A percentile compares a stretch with the other conserved stretches of the same genome.
Conservation (phyloP, 2,113 vertebrate genomes). For the Corythornis vintsioides region DNA sequence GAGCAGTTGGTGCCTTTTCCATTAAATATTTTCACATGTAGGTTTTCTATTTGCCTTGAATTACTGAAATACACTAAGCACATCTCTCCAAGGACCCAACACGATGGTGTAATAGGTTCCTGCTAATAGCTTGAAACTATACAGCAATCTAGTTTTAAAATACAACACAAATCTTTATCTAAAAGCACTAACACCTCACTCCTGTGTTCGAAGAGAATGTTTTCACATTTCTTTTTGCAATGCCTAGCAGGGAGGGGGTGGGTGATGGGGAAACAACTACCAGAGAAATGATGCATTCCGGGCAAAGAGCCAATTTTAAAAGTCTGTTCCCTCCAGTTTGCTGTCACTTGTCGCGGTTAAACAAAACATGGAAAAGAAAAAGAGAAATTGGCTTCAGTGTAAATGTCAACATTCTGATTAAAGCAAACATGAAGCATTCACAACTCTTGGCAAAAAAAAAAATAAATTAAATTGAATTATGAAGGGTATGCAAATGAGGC, state of each 20-base stretch:
- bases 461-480: constrained; percentile 81
- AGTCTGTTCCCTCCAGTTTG: constrained; percentile 83
- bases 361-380: constrained; percentile 83
- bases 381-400: constrained; percentile 84
- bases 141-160: constrained; percentile 84
- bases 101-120: constrained; percentile 73
- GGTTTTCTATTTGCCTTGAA: constrained; percentile 82
- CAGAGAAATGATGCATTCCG: constrained; percentile 81
- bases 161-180: constrained; percentile 85
- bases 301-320: constrained; percentile 84
- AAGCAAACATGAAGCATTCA: constrained; percentile 84
- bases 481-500: constrained; percentile 79
- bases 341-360: constrained; percentile 84
- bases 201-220: constrained; percentile 70
- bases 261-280: constrained; percentile 59
- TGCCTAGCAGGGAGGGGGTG: constrained; percentile 61
- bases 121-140: constrained; percentile 82
- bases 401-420: constrained; percentile 89
- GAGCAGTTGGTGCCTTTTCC: constrained; percentile 64
- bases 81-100: constrained; percentile 78
- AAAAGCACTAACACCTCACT: constrained; percentile 80
- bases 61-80: constrained; percentile 82
- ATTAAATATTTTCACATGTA: constrained; percentile 82
- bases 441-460: constrained; percentile 81
- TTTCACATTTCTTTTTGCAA: constrained; percentile 76